Base-by-base conservation (phyloP, 2,797 vertebrate genomes). In the Poecile montanus region DNA sequence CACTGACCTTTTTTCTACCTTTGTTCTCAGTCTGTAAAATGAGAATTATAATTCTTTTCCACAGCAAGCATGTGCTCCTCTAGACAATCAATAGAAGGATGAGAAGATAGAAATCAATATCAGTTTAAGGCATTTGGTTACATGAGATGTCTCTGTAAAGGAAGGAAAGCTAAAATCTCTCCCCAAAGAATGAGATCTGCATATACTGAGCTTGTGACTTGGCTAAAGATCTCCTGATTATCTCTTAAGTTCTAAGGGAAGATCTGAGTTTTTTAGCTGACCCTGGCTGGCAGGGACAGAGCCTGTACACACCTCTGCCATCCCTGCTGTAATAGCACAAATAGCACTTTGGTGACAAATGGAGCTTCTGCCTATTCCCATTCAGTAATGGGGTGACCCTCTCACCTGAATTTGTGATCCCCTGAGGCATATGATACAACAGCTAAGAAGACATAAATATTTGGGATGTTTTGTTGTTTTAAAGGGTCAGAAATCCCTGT, bases 61-160 rank as follows among this genome's bases (percentile, higher is more conserved):
- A 66, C 21, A 73, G 53, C 0, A 1, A 92, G 44, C 1, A 2
- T 72, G 51, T 58, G 40, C 30, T 89, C 38, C 56, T 89, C 23
- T 45, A 76, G 68, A 62, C 74, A 92, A 87, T 95, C 91, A 85
- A 85, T 94, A 76, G 57, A 84, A 89, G 62, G 54, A 83, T 32
- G 27, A 88, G 84, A 65, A 82, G 62, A 75, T 30, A 93, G 21
- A 94, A 93, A 94, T 95, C 94, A 78, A 93, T 97, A 85, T 9
- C 44, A 89, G 54, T 68, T 91, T 89, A 85, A 85, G 54, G 81
- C 42, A n/a, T 92, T 63, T 76, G 67, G 70, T 93, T 92, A 75
- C 47, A 56, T 50, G 62, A 88, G 54, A 81, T 87, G 72, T 84
- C 82, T 65, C 62, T 84, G 48, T 72, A 71, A 89, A 80, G 73